Evolutionary conservation across 2,113 vertebrate species (phyloP).

Genomic region (Leucopsar rothschildi): DNA sequence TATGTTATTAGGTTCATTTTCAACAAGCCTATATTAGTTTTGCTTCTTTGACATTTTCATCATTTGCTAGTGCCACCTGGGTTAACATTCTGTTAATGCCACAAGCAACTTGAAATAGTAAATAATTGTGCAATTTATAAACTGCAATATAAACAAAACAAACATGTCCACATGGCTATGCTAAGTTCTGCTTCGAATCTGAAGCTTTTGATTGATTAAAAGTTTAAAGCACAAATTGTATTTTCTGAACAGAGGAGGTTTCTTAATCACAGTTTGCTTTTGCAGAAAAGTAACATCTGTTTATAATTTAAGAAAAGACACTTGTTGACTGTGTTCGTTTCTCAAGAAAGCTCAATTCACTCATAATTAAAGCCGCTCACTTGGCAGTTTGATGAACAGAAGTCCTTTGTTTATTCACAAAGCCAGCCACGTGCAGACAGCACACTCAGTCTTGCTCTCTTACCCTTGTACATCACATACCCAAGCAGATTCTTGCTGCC

Average conservation of each 20-base stretch:
- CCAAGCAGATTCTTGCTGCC: not conserved
- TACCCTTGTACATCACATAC: accelerated
- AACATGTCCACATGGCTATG: not conserved
- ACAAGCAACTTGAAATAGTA: not conserved
- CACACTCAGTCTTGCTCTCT: not conserved
- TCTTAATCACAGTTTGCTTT: not conserved
- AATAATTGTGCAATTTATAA: not conserved
- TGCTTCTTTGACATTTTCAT: not conserved
- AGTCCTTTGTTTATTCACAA: not conserved
- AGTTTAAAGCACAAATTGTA: not conserved
- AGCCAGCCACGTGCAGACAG: not conserved
- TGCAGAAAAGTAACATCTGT: not conserved
- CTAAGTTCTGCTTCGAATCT: not conserved
- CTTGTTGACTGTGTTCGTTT: not conserved
- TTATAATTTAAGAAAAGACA: not conserved
- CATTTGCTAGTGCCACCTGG: not conserved
- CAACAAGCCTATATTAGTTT: not conserved
- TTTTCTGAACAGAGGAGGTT: not conserved
- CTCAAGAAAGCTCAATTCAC: not conserved
- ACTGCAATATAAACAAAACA: not conserved
- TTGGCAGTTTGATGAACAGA: not conserved
- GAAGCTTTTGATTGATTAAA: not conserved
- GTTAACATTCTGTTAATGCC: not conserved
- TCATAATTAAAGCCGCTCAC: not conserved
- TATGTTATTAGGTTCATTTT: not conserved